Evolutionary conservation across 1,140 invertebrate genomes (phyloP).

Genomic region (Phortica variegata): DNA sequence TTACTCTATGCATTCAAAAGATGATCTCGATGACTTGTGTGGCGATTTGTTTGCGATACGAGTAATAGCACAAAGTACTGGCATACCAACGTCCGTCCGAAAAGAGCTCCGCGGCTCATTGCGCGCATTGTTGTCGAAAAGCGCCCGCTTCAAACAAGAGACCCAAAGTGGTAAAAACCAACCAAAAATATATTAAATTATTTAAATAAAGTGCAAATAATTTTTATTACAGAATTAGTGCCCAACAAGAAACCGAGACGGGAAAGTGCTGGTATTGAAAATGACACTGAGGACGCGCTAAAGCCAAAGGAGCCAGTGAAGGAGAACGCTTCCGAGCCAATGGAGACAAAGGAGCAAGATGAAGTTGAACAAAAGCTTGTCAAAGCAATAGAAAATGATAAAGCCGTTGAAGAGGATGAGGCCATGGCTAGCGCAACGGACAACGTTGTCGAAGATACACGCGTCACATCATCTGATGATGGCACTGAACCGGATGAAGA

Average conservation of each 20-base stretch:
- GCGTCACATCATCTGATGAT: constrained; percentile 36
- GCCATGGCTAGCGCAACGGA: constrained; percentile 31
- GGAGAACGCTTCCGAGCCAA: constrained; percentile 11
- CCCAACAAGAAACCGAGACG: constrained; percentile 44
- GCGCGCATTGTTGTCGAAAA: constrained; percentile 42
- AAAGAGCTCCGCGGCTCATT: constrained; percentile 49
- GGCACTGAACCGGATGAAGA: constrained; percentile 44
- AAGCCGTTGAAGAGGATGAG: constrained; percentile 23
- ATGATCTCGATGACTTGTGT: constrained; percentile 53
- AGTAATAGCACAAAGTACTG: constrained; percentile 49
- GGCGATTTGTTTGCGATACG: constrained; percentile 56
- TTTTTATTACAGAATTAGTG: constrained; percentile 24
- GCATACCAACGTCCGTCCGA: constrained; percentile 46
- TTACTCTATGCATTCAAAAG: constrained; percentile 53
- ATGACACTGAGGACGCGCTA: constrained; percentile 15
- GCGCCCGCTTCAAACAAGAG: constrained; percentile 42
- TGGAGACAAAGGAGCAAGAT: background rate
- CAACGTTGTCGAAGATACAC: constrained; percentile 20
- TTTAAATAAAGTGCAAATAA: background rate
- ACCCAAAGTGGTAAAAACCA: constrained; percentile 31
- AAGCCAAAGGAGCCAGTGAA: background rate
- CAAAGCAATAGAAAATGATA: constrained; percentile 15
- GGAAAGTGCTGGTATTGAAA: constrained; percentile 28
- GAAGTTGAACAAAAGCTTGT: constrained; percentile 1
- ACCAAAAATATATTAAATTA: background rate